Evolutionary conservation across 2,797 vertebrate species (phyloP).

Genomic region (Bradypus variegatus): DNA sequence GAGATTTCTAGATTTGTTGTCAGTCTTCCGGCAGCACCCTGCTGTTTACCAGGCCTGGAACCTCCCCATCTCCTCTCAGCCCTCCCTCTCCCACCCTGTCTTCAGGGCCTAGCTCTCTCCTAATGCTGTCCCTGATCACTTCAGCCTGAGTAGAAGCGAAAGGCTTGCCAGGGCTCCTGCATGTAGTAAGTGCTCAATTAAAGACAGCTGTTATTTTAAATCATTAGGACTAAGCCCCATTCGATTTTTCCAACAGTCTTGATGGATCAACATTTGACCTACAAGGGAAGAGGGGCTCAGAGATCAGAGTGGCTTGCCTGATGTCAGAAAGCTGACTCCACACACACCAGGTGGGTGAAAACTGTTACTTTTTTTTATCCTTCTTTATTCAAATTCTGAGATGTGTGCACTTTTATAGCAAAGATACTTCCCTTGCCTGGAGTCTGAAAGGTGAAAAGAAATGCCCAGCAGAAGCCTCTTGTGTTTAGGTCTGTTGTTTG

Average conservation of each 20-base stretch:
- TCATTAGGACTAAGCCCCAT: background rate
- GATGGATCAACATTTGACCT: background rate
- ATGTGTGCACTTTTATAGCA: background rate
- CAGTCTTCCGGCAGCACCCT: background rate
- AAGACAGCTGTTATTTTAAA: background rate
- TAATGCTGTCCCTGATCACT: background rate
- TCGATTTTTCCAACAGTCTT: background rate
- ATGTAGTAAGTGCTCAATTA: background rate
- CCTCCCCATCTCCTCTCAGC: background rate
- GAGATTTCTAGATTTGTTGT: conserved; percentile 5
- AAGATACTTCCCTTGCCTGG: background rate
- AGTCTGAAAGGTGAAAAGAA: background rate
- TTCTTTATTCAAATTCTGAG: background rate
- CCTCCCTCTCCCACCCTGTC: background rate
- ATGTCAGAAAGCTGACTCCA: background rate
- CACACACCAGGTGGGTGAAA: background rate
- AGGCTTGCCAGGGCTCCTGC: fast-evolving
- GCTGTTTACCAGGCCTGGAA: too few species aligned
- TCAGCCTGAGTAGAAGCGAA: background rate
- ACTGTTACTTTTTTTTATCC: background rate
- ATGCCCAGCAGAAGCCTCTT: background rate
- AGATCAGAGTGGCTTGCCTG: background rate
- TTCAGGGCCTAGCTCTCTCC: background rate
- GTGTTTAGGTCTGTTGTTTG: background rate
- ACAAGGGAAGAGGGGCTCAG: background rate